Base-by-base conservation (phyloP, 1,140 invertebrate genomes). In the Calephelis virginiensis region DNA sequence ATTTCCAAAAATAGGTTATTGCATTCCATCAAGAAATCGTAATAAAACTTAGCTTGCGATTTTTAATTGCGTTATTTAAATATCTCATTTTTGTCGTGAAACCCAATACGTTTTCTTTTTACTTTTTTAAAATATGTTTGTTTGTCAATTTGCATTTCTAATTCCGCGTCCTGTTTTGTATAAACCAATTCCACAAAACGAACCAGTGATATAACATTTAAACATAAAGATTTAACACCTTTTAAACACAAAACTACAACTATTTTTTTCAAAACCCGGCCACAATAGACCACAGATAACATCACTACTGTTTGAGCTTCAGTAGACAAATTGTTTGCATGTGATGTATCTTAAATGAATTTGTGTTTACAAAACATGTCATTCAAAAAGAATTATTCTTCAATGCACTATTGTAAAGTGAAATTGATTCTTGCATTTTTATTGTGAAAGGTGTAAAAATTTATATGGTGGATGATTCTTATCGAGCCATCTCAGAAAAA, bases 361-460 rank as follows among this genome's bases (percentile, higher is more conserved):
- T 72, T 60, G 45, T 89, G 83, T 90, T 90, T 89, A 81, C 84
- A 85, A 86, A 90, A 90, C 85, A 90, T 86, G 83, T 82, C 86
- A 85, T 78, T 80, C 73, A 76, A 60, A 69, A n/a, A 69, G 70
- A 73, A 74, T 82, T 76, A 76, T 75, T 73, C 28, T 76, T 73
- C 75, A 80, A 77, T 68, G 73, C 65, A 67, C 66, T 67, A 73
- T 76, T 82, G 76, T 81, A 73, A 71, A 76, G 74, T 87, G 83
- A 85, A 89, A 89, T 87, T 86, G 81, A 83, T 80, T 81, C 79
- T 76, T 61, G 49, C 47, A 71, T 74, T 67, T 77, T 67, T 66
- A 66, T 72, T 74, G 62, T 60, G 43, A 69, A 62, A 63, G 63
- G 72, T 72, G 72, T 74, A 72, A 74, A 67, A 74, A 70, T 69